Base-by-base conservation (phyloP, 2,888 invertebrate genomes). In the Leptogaster cylindrica region DNA sequence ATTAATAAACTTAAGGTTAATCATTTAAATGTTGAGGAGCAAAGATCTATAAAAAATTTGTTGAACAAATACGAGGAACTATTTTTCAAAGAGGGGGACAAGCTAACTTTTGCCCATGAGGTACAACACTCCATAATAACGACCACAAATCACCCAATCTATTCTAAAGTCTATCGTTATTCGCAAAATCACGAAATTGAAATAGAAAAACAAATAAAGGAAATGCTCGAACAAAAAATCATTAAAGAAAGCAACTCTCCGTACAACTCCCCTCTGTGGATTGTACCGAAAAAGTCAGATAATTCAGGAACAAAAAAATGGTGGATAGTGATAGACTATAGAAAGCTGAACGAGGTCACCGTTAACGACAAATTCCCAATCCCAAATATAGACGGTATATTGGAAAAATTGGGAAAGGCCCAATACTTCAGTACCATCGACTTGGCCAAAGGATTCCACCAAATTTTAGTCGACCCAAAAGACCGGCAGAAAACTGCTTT, bases 261-360 rank as follows among this genome's bases (percentile, higher is more conserved):
- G 10, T 75, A 73, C 68, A 70, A 67, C 28, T 68, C 71, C n/a
- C 74, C 73, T 8, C 64, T 76, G 18, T 74, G 73, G 72, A 69
- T 74, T 33, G 75, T 74, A n/a, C 72, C 73, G 14, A 76, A 74
- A 70, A 75, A 76, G 68, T 25, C 65, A n/a, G 72, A 74, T 66
- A 68, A 67, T 20, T 61, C 55, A 10, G 51, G 46, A 16, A 48
- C 23, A 23, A 52, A 66, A 48, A 70, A 70, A 12, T 68, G 66
- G 67, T 39, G 68, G 23, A 61, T 70, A 48, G 46, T 46, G 7
- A 46, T 46, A 14, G 18, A 46, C 7, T 46, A 50, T n/a, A 18
- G 50, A 10, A 50, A 50, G 25, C 5, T 2, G 4, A 50, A 23
- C 25, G 18, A 50, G 14, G 27, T 8, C 10, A 50, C 18, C 6